A percentile compares a stretch with the other conserved stretches of the same genome.
Conservation (phyloP, 2,797 vertebrate genomes). For the Xyrichtys novacula region DNA sequence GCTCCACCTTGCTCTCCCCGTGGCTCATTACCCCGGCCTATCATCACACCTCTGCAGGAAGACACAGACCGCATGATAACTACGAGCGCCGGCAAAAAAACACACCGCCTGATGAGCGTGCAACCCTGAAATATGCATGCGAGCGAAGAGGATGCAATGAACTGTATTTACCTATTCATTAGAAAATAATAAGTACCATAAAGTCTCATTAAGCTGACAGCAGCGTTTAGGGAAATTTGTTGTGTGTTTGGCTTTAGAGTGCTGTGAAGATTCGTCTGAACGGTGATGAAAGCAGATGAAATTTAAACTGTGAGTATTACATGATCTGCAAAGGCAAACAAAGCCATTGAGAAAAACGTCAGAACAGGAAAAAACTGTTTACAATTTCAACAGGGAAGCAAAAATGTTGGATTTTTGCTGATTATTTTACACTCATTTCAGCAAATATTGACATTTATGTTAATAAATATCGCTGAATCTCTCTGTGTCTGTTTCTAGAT, state of each 20-base stretch:
- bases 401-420: no score
- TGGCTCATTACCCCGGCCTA: slow-evolving; percentile 75
- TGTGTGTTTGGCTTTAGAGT: neutral
- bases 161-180: slow-evolving; percentile 22
- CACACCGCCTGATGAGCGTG: slow-evolving; percentile 7
- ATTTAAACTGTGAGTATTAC: neutral
- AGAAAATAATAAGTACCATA: slow-evolving; percentile 15
- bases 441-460: no score
- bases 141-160: slow-evolving; percentile 6
- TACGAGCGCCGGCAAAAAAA: neutral
- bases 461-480: no score
- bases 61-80: slow-evolving; percentile 63
- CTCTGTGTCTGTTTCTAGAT: no score
- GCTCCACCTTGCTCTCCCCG: slow-evolving; percentile 70
- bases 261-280: neutral
- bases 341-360: neutral
- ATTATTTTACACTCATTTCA: no score
- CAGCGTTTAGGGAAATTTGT: neutral
- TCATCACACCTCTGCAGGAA: slow-evolving; percentile 66
- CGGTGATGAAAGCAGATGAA: neutral
- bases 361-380: no score
- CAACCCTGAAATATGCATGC: slow-evolving; percentile 14
- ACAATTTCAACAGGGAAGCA: no score
- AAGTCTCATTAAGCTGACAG: slow-evolving; percentile 12
- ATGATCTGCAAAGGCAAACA: neutral